Conservation (phyloP, 2,888 invertebrate species). For the Conops quadrifasciatus region DNA sequence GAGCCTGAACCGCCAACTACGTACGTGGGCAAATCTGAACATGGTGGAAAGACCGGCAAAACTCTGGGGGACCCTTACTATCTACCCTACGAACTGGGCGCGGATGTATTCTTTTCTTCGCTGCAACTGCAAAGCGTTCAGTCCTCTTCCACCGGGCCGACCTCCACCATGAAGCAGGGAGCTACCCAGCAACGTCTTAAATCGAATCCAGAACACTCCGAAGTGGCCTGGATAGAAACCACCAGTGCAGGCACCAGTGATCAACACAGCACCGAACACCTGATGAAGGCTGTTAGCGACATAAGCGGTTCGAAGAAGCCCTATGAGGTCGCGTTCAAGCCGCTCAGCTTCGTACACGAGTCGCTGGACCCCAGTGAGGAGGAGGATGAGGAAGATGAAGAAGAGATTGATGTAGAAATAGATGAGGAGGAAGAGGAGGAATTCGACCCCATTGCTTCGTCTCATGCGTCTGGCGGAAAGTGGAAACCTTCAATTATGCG, state of each 20-base stretch:
- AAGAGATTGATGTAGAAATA: constrained; percentile 55
- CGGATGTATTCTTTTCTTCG: constrained; percentile 87
- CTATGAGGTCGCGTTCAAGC: constrained; percentile 62
- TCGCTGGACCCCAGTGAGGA: constrained; percentile 56
- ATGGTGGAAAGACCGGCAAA: constrained; percentile 58
- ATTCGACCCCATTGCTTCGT: constrained; percentile 67
- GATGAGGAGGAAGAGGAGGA: constrained; percentile 66
- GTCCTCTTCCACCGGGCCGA: constrained; percentile 53
- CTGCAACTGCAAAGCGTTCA: constrained; percentile 76
- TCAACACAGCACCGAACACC: constrained; percentile 62
- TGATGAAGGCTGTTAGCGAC: constrained; percentile 74
- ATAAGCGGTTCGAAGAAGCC: constrained; percentile 71
- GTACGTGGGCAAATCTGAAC: constrained; percentile 51
- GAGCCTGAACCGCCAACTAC: constrained; percentile 53
- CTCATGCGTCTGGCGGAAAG: constrained; percentile 48
- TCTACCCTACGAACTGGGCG: constrained; percentile 72
- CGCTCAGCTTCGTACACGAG: constrained; percentile 55
- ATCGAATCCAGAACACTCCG: constrained; percentile 42
- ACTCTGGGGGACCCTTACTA: constrained; percentile 63
- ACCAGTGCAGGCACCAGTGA: constrained; percentile 55
- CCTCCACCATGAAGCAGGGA: constrained; percentile 64
- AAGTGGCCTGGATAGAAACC: constrained; percentile 39
- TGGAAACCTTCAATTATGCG: constrained; percentile 47
- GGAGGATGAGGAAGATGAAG: constrained; percentile 63
- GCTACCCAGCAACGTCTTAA: constrained; percentile 40